Conservation (phyloP, 2,113 vertebrate genomes). For the Alligator mississippiensis region DNA sequence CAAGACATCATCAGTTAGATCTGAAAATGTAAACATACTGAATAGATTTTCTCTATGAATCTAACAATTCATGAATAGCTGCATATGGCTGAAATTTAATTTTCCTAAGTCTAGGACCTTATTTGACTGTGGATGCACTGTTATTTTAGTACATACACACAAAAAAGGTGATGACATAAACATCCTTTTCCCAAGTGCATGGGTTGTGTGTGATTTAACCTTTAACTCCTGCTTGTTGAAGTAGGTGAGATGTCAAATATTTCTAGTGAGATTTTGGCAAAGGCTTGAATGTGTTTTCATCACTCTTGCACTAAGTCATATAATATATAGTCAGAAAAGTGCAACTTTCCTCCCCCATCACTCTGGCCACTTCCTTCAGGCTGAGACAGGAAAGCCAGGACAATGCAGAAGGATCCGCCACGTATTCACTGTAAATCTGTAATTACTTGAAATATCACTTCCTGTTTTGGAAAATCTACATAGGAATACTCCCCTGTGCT, state of each 20-base stretch:
- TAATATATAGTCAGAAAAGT: neutral
- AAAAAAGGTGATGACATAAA: slow-evolving; percentile 76
- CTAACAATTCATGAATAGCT: neutral
- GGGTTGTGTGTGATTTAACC: slow-evolving; percentile 79
- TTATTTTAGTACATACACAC: neutral
- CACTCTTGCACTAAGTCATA: slow-evolving; percentile 45
- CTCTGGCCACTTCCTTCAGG: slow-evolving; percentile 66
- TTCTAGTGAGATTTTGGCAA: slow-evolving; percentile 71
- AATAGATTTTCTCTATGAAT: neutral
- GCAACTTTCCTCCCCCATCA: slow-evolving; percentile 10
- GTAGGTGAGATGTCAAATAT: slow-evolving; percentile 82
- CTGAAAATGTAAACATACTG: neutral
- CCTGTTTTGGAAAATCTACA: slow-evolving; percentile 76
- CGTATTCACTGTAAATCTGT: slow-evolving; percentile 69
- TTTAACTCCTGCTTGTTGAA: slow-evolving; percentile 78
- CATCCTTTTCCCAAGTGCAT: slow-evolving; percentile 74
- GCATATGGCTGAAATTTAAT: neutral
- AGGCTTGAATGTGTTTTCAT: slow-evolving; percentile 64
- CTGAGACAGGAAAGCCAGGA: slow-evolving; percentile 77
- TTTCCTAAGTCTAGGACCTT: neutral
- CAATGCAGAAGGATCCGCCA: slow-evolving; percentile 69
- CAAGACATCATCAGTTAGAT: neutral
- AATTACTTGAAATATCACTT: slow-evolving; percentile 74
- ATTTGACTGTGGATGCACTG: neutral
- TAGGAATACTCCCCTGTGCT: neutral